Percentiles rank a stretch among this genome's conserved stretches.
phyloP scores from a whole-genome alignment of 2,113 vertebrate genomes.

The Pica pica region DNA sequence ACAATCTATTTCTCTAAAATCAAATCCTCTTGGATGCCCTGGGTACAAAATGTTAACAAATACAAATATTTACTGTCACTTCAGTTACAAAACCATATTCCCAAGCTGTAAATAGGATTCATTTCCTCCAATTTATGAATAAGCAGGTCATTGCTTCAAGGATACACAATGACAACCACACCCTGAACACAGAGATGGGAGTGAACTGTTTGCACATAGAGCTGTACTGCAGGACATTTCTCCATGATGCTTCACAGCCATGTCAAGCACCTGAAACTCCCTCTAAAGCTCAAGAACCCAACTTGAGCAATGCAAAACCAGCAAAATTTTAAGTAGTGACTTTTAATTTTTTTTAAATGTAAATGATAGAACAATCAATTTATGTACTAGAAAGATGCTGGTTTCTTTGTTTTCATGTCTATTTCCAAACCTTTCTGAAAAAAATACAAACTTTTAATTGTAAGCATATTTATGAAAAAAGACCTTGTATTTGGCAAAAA shows the following conservation, averaged over 20 bases:
- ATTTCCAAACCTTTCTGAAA: not conserved
- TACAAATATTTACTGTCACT: not conserved
- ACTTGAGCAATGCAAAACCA: not conserved
- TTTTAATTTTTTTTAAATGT: not conserved
- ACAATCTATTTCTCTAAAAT: not conserved
- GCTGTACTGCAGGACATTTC: not conserved
- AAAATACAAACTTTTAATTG: accelerated
- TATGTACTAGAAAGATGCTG: not conserved
- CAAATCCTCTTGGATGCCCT: not conserved
- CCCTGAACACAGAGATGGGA: not conserved
- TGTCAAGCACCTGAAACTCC: not conserved
- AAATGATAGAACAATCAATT: not conserved
- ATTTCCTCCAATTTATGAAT: not conserved
- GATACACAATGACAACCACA: not conserved
- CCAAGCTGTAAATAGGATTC: not conserved
- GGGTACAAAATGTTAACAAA: not conserved
- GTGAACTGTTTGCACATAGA: not conserved
- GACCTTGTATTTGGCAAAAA: not conserved
- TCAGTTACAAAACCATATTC: not conserved
- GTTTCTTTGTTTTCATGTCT: not conserved
- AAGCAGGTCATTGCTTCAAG: not conserved
- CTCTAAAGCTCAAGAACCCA: not conserved
- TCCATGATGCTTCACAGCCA: not conserved
- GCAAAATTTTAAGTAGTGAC: not conserved
- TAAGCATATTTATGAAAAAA: not conserved